Conservation (phyloP, 2,888 invertebrate genomes). For the Xylophagus ater region DNA sequence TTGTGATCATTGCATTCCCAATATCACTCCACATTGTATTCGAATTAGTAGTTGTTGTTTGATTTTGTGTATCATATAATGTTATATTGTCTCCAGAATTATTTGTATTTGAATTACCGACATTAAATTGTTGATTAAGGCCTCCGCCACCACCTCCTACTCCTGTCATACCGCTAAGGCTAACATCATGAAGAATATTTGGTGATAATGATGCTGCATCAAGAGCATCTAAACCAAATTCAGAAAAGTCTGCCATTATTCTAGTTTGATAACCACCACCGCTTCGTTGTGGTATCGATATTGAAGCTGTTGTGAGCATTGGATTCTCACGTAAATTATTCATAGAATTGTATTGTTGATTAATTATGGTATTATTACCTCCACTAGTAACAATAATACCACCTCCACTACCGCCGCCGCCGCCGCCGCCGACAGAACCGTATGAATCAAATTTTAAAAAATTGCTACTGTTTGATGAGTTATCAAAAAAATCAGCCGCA, state of each 20-base stretch:
- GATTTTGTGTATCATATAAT: conserved; percentile 28
- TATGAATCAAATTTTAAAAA: conserved; percentile 29
- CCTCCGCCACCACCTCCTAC: conserved; percentile 14
- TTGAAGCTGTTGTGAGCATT: conserved; percentile 45
- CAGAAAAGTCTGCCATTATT: conserved; percentile 33
- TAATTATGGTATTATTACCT: conserved; percentile 17
- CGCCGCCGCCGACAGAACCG: conserved; percentile 9
- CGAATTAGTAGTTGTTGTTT: conserved; percentile 28
- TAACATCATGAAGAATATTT: conserved; percentile 35
- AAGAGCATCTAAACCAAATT: conserved; percentile 34
- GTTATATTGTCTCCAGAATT: conserved; percentile 19
- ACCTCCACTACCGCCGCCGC: conserved; percentile 18
- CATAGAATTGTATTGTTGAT: conserved; percentile 22
- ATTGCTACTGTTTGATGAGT: conserved; percentile 36
- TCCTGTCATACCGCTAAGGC: conserved; percentile 26
- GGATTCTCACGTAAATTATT: conserved; percentile 21
- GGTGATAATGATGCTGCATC: conserved; percentile 36
- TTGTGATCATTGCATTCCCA: conserved; percentile 37
- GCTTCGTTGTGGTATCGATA: conserved; percentile 52
- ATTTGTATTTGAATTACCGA: conserved; percentile 1
- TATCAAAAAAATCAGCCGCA: conserved; percentile 39
- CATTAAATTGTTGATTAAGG: conserved; percentile 8
- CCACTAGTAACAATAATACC: conserved; percentile 10
- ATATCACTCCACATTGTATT: conserved; percentile 40
- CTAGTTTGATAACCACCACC: conserved; percentile 21